A percentile compares a stretch with the other conserved stretches of the same genome.
Evolutionary conservation across 2,113 vertebrate species (phyloP).

Genomic region (Phaetusa simplex): DNA sequence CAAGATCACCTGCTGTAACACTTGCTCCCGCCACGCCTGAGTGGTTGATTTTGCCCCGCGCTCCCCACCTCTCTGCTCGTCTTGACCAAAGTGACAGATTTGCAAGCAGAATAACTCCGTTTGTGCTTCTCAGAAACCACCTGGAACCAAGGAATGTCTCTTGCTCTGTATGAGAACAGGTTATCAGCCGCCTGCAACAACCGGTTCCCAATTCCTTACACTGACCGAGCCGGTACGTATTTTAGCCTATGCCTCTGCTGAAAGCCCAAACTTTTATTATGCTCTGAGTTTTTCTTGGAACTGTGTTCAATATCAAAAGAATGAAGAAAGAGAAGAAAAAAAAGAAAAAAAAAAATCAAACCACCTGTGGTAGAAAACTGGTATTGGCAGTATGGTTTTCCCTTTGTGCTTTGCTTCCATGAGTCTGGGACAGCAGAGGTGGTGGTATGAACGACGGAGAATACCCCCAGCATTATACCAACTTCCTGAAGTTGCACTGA

Average conservation of each 20-base stretch:
- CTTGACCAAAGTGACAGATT: neutral
- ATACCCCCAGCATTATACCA: neutral
- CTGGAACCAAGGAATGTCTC: neutral
- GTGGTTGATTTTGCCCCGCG: neutral
- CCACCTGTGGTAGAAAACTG: neutral
- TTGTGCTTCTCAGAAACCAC: neutral
- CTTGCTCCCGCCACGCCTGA: neutral
- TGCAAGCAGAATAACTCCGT: neutral
- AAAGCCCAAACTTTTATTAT: neutral
- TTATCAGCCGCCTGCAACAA: neutral
- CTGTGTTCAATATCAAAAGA: neutral
- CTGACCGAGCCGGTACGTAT: fast-evolving
- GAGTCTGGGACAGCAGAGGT: neutral
- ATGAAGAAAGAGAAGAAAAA: too few species aligned
- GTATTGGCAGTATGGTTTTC: neutral
- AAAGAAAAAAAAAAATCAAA: too few species aligned
- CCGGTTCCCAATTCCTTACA: neutral
- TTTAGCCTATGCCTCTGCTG: neutral
- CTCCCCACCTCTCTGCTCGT: neutral
- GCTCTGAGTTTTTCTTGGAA: neutral
- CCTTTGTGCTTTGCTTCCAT: neutral
- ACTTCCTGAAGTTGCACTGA: neutral
- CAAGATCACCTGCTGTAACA: neutral
- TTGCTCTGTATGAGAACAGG: neutral
- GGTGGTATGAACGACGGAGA: neutral